Percentiles rank a stretch among this genome's conserved stretches.
Conservation (phyloP, 2,888 invertebrate genomes). For the Lepas anatifera region DNA sequence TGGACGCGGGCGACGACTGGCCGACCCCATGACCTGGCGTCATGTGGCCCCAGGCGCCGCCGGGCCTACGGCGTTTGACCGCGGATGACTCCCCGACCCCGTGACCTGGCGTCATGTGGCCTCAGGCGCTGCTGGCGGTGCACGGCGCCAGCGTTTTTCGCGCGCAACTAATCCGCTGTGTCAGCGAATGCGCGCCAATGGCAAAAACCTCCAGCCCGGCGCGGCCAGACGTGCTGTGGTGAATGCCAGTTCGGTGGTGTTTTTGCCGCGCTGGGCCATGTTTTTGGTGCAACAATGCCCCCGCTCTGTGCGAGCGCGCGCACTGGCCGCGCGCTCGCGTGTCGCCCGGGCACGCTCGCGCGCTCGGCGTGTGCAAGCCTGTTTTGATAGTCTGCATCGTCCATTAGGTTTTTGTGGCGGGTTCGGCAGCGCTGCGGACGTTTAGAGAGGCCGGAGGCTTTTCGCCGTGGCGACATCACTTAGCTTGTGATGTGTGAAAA, state of each 20-base stretch:
- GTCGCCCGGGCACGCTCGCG: too few species aligned
- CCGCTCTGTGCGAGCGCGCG: background rate
- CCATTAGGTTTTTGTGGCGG: slow-evolving; percentile 3
- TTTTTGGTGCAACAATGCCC: slow-evolving; percentile 5
- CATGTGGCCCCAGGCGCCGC: too few species aligned
- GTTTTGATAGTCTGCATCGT: slow-evolving; percentile 10
- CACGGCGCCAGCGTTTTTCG: too few species aligned
- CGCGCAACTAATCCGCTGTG: background rate
- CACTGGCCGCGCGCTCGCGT: too few species aligned
- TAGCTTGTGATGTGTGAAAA: background rate
- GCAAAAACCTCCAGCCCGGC: background rate
- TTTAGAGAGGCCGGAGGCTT: background rate
- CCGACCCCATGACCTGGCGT: too few species aligned
- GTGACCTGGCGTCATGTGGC: background rate
- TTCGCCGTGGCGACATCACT: background rate
- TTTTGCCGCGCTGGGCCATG: background rate
- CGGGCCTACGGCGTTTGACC: too few species aligned
- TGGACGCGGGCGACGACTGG: too few species aligned
- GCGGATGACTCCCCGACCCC: too few species aligned
- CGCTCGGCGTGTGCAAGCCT: background rate
- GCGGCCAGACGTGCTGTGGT: background rate
- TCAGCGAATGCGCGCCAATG: background rate
- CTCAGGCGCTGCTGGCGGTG: background rate
- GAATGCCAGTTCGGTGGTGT: background rate
- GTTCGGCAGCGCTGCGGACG: too few species aligned